Evolutionary conservation across 1,140 invertebrate species (phyloP), one percentile per base, ranked within the genome.

Genomic region (Papilio machaon): DNA sequence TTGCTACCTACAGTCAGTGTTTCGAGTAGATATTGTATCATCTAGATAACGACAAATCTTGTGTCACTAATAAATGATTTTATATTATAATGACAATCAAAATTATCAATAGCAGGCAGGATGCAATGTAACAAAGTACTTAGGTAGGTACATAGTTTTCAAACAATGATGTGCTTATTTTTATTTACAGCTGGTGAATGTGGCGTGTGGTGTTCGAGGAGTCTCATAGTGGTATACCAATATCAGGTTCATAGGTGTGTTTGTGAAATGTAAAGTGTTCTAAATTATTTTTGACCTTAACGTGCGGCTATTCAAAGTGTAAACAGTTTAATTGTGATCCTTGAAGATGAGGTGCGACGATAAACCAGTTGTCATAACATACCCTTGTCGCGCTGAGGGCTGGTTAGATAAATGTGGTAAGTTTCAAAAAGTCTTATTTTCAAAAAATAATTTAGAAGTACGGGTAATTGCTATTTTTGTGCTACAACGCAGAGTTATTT

Each of bases 361-460:
- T 82, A 85, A 74, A 82, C 76, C 85, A 46, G 82, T 90, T 80
- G 86, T 91, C 84, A 94, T 94, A 73, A 86, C 87, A 60, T 97
- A 96, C 90, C 96, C 96, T 70, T 96, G 96, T 89, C 94, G 96
- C 47, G 96, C 96, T 46, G 96, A 97, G 94, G 96, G 96, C 84
- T 97, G 96, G 96, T 90, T 97, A 79, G 96, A 96, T 91, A 95
- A 96, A 94, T 96, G 96, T 88, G 96, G 96, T 97, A 90, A 96
- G 96, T 95, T 81, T 52, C 23, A 30, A 30, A 30, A 30, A 30
- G 23, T 64, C 43, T 79, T 73, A 77, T 82, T 73, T 30, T 73
- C 23, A 23, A 15, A 58, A 83, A 81, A 73, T 75, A 74, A 81
- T 52, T 75, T 79, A 60, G 35, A 73, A 78, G 60, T 78, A 80